A percentile compares a stretch with the other conserved stretches of the same genome.
These are phyloP conservation scores for Ornithoptera alexandrae DNA, from an alignment of 2,888 invertebrate species.

Conservation along the genomic window DNA sequence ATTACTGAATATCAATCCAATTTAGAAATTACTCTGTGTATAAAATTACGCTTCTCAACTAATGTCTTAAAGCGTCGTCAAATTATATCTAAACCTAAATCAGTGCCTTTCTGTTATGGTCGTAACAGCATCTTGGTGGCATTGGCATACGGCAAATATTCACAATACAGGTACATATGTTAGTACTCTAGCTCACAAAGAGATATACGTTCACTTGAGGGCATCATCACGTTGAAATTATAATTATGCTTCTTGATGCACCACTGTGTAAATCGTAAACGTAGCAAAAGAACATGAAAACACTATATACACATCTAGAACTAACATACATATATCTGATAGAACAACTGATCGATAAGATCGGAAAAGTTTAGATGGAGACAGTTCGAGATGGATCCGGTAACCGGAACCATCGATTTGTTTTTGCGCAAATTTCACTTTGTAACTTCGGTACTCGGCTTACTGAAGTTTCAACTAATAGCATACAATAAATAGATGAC, in stretches of 20 bases:
- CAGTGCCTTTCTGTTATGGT: too few relatives aligned
- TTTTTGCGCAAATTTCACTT: conserved; percentile 9
- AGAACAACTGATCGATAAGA: conserved; percentile 19
- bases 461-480: not conserved
- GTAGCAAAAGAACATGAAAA: not conserved
- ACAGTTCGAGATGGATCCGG: conserved; percentile 23
- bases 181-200: too few relatives aligned
- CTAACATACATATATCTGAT: conserved; percentile 2
- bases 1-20: not conserved
- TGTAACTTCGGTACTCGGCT: conserved; percentile 6
- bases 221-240: too few relatives aligned
- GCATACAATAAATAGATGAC: not conserved
- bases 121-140: too few relatives aligned
- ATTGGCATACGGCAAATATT: too few relatives aligned
- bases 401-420: conserved; percentile 18
- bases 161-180: too few relatives aligned
- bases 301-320: not conserved
- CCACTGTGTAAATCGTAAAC: not conserved
- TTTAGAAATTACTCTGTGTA: too few relatives aligned
- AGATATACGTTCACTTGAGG: too few relatives aligned
- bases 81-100: too few relatives aligned
- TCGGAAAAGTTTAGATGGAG: conserved; percentile 27
- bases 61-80: too few relatives aligned
- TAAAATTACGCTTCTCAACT: too few relatives aligned
- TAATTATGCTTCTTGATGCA: too few relatives aligned